phyloP scores from a whole-genome alignment of 2,797 vertebrate genomes.

The Myoxocephalus aenaeus region DNA sequence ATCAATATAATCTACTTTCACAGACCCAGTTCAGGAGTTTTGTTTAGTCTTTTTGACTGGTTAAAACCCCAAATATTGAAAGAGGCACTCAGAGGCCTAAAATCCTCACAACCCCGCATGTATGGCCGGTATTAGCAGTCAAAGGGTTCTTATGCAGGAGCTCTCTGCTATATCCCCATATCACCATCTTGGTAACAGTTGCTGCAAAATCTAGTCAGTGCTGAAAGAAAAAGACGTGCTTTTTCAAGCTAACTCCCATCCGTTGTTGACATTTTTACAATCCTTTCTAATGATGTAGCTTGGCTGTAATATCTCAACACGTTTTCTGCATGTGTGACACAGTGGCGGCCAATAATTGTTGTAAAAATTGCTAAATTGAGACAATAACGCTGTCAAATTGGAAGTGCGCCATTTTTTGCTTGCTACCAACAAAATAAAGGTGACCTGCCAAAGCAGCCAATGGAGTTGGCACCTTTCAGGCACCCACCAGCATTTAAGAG shows the following conservation, averaged over 20 bases:
- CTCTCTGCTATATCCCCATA: not conserved
- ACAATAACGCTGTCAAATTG: constrained; percentile 17
- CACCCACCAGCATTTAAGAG: constrained; percentile 69
- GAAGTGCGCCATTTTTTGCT: constrained; percentile 28
- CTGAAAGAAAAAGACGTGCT: not conserved
- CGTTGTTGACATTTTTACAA: constrained; percentile 39
- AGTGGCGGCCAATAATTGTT: not conserved
- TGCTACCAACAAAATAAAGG: constrained; percentile 23
- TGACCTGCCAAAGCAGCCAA: constrained; percentile 52
- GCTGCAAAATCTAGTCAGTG: constrained; percentile 7
- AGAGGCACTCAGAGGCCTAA: constrained; percentile 25
- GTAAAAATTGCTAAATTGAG: constrained; percentile 14
- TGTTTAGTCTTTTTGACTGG: constrained; percentile 12
- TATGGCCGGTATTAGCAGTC: constrained; percentile 20
- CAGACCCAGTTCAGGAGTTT: constrained; percentile 23
- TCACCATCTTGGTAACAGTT: not conserved
- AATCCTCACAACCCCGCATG: constrained; percentile 16
- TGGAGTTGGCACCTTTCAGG: constrained; percentile 53
- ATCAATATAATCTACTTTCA: constrained; percentile 42
- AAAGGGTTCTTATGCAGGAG: constrained; percentile 1
- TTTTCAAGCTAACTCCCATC: constrained; percentile 5
- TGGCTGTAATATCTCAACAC: constrained; percentile 16
- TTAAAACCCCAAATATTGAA: constrained; percentile 47
- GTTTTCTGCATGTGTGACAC: constrained; percentile 22
- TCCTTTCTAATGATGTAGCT: constrained; percentile 25